Evolutionary conservation across 2,113 vertebrate genomes (phyloP).

Genomic region (Electrona antarctica): DNA sequence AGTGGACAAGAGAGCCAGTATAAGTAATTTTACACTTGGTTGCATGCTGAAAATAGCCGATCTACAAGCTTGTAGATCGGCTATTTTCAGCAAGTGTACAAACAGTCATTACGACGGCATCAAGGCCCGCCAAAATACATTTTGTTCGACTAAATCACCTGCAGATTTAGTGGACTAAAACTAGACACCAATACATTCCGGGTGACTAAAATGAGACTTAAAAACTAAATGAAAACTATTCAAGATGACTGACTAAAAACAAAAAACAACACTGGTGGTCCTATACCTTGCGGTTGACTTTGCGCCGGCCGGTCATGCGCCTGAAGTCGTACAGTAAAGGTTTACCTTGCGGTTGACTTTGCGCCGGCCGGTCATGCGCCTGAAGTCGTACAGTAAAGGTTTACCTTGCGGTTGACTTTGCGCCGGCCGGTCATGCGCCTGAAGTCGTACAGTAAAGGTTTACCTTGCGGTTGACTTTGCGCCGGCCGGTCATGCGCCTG

Average conservation of each 20-base stretch:
- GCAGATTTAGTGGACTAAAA: too few species aligned
- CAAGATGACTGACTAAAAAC: background rate
- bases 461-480: slow-evolving; percentile 92
- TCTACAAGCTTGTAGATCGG: too few species aligned
- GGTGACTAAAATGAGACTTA: background rate
- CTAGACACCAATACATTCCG: background rate
- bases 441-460: slow-evolving; percentile 94
- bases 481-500: slow-evolving; percentile 92
- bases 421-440: slow-evolving; percentile 93
- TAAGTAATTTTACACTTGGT: too few species aligned
- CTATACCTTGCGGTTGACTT: slow-evolving; percentile 91
- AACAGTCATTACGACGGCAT: too few species aligned
- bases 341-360: slow-evolving; percentile 93
- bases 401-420: slow-evolving; percentile 92
- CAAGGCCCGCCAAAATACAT: too few species aligned
- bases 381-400: slow-evolving; percentile 94
- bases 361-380: slow-evolving; percentile 92
- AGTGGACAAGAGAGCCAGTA: too few species aligned
- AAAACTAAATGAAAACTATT: background rate
- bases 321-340: slow-evolving; percentile 94
- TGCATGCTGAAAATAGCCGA: too few species aligned
- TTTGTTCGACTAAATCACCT: too few species aligned
- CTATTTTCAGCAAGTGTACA: too few species aligned
- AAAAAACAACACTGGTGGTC: background rate
- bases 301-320: slow-evolving; percentile 91